phyloP scores from a whole-genome alignment of 1,140 invertebrate species.

The Megalonaias nervosa region DNA sequence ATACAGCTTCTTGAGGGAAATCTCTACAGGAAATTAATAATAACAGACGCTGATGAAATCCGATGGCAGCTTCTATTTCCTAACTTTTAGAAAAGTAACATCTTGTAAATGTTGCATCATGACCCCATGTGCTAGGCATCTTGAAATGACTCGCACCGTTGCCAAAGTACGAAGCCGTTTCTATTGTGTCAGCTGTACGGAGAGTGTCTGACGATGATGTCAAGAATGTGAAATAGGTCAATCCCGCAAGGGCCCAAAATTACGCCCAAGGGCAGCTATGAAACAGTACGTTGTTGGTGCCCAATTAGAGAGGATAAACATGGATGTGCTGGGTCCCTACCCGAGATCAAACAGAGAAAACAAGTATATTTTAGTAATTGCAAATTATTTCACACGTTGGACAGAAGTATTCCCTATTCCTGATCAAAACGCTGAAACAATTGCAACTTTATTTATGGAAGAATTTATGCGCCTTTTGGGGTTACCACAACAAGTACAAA shows the following conservation, averaged over 20 bases:
- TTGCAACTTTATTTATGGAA: conserved; percentile 61
- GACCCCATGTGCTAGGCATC: no score
- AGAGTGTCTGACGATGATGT: no score
- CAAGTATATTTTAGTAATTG: conserved; percentile 46
- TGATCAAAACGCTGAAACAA: conserved; percentile 47
- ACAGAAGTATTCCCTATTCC: conserved; percentile 38
- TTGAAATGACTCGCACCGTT: no score
- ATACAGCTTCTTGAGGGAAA: no score
- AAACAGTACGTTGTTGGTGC: neutral
- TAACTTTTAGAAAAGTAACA: no score
- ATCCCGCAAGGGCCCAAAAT: neutral
- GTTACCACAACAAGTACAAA: conserved; percentile 58
- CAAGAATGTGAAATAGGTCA: no score
- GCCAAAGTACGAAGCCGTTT: no score
- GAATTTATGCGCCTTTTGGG: conserved; percentile 64
- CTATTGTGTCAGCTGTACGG: no score
- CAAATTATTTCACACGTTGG: conserved; percentile 54
- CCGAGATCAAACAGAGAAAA: conserved; percentile 27
- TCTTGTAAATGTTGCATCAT: no score
- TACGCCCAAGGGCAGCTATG: neutral
- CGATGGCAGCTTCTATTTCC: no score
- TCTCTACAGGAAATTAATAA: no score
- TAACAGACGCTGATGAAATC: no score
- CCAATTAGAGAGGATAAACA: conserved; percentile 20
- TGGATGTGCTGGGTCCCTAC: conserved; percentile 27